Conservation (phyloP, 2,888 invertebrate species). For the Tupiocoris notatus region DNA sequence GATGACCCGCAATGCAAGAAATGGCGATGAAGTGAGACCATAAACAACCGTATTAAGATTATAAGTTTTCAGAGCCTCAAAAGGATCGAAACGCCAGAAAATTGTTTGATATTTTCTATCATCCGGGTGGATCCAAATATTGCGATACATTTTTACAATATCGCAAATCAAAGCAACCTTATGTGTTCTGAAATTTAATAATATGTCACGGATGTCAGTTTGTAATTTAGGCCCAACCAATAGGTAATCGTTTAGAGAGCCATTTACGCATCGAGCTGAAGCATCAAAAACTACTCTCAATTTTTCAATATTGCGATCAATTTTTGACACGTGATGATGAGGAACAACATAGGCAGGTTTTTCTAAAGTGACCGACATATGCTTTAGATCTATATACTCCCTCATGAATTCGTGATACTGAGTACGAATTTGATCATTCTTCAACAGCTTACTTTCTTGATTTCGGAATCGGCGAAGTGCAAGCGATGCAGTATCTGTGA, state of each 20-base stretch:
- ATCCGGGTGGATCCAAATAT: slow-evolving; percentile 1
- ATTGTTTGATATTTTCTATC: slow-evolving; percentile 6
- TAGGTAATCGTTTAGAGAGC: not conserved
- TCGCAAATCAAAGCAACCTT: not conserved
- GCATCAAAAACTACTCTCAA: slow-evolving; percentile 3
- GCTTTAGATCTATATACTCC: slow-evolving; percentile 14
- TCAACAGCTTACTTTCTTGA: slow-evolving; percentile 1
- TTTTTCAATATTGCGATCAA: not conserved
- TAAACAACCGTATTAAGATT: slow-evolving; percentile 10
- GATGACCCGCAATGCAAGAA: slow-evolving; percentile 2
- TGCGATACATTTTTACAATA: slow-evolving; percentile 20
- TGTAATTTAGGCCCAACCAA: not conserved
- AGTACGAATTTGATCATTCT: not conserved
- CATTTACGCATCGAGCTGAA: not conserved
- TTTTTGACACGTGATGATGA: not conserved
- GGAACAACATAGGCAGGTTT: slow-evolving; percentile 2
- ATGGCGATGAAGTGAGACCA: slow-evolving; percentile 12
- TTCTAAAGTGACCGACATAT: not conserved
- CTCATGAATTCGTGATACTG: slow-evolving; percentile 8
- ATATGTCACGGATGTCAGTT: too few relatives aligned
- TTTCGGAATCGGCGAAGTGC: slow-evolving; percentile 7
- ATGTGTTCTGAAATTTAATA: slow-evolving; percentile 18
- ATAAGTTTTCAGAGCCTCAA: not conserved
- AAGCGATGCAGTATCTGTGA: not conserved
- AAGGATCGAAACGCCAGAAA: not conserved